Evolutionary conservation across 92 coral and sea anemone genomes (phyloP).

Genomic region (Palythoa heliodiscus): DNA sequence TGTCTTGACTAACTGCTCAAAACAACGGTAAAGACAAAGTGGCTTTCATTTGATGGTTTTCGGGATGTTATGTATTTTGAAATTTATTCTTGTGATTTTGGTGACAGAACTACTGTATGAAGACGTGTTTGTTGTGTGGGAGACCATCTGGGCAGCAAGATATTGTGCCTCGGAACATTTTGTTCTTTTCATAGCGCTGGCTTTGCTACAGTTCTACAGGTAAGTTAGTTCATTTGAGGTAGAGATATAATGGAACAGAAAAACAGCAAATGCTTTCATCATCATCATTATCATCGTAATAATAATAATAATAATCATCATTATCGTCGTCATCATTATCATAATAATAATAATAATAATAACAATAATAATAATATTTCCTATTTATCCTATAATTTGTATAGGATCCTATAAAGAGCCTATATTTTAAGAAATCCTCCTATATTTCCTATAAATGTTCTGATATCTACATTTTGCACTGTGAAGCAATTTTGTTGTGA

Average conservation of each 20-base stretch:
- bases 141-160: slow-evolving; percentile 94
- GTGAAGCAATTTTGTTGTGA: no score
- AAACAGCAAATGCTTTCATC: not conserved
- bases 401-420: no score
- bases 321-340: no score
- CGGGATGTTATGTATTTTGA: not conserved
- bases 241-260: not conserved
- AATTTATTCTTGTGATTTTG: not conserved
- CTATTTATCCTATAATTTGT: no score
- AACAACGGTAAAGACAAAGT: no score
- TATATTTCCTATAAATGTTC: no score
- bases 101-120: slow-evolving; percentile 84
- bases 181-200: slow-evolving; percentile 96
- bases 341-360: no score
- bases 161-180: slow-evolving; percentile 93
- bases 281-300: not conserved
- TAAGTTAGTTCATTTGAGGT: slow-evolving; percentile 17
- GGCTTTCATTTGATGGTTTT: no score
- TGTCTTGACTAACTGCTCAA: no score
- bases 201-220: slow-evolving; percentile 96
- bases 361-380: not conserved
- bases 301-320: not conserved
- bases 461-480: no score
- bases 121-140: slow-evolving; percentile 97
- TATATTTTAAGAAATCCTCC: no score